These are phyloP conservation scores for Tragelaphus oryx DNA, from an alignment of 2,797 vertebrate genomes.

Conservation along the genomic window DNA sequence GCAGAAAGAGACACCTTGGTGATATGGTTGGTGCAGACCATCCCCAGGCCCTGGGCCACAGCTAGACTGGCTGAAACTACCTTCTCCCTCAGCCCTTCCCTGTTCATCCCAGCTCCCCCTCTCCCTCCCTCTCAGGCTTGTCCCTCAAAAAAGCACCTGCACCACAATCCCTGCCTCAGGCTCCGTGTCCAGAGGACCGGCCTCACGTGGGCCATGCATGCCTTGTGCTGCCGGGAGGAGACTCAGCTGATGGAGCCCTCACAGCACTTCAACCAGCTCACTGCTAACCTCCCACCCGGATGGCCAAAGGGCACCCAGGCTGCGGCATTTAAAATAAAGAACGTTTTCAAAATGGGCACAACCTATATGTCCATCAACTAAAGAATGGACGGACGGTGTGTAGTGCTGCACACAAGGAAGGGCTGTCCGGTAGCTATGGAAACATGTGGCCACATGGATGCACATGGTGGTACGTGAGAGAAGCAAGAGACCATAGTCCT, in stretches of 20 bases:
- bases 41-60: neutral
- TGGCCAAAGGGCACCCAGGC: rapidly evolving
- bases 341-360: neutral
- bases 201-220: rapidly evolving
- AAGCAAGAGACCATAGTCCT: rapidly evolving
- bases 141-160: neutral
- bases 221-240: neutral
- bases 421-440: rapidly evolving
- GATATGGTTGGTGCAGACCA: rapidly evolving
- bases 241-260: too few species aligned
- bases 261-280: rapidly evolving
- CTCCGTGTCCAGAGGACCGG: neutral
- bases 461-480: rapidly evolving
- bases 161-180: neutral
- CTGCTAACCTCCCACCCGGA: rapidly evolving
- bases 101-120: neutral
- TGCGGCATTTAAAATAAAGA: neutral
- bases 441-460: rapidly evolving
- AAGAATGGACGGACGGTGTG: neutral
- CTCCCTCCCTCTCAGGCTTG: too few species aligned
- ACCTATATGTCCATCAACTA: rapidly evolving
- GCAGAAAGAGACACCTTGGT: neutral
- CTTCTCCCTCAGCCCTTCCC: neutral
- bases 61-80: neutral
- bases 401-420: rapidly evolving